Evolutionary conservation across 2,888 invertebrate species (phyloP), one percentile per base, ranked within the genome.

Genomic region (Synergus laeviventris): DNA sequence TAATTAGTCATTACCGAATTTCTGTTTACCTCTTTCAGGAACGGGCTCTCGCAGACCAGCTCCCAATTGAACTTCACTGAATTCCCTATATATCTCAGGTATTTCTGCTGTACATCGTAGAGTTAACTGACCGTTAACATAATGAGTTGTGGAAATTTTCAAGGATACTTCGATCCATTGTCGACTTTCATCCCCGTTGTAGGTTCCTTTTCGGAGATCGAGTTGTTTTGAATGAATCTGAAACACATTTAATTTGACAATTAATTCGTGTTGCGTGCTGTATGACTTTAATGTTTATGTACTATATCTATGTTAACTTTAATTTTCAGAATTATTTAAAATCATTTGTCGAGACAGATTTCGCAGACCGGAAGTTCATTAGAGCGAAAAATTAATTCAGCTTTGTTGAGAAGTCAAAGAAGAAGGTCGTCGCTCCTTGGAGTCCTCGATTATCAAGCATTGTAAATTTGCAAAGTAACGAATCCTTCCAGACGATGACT

Each of bases 1-100:
- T n/a, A 49, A 49, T 70, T n/a, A 45, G 31, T 70, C 11, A n/a
- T 31, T 70, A 70, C 56, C 54, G 66, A 61, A 84, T 70, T 45
- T 36, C 36, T 78, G 88, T 92, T 92, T 89, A 96, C 96, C 96
- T 93, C 95, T 93, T 89, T 96, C 96, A 24, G 96, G 96, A 85
- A 95, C 93, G 7, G 96, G 96, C 91, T 96, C 95, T 76, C 94
- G 93, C 70, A 94, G 94, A 78, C 94, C 94, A 77, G 94, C 93
- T 79, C 94, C 94, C 87, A 96, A 93, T 88, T 95, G 94, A 61
- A 90, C 79, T 86, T 94, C 95, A 75, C 94, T 94, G 76, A 93
- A 93, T 89, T 93, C 93, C 84, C 93, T 93, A 92, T 95, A 96
- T 78, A 96, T 92, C 59, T 94, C 93, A 76, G 93, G 93, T 83